phyloP scores from a whole-genome alignment of 2,888 invertebrate species.

The Heteromyza rotundicornis region DNA sequence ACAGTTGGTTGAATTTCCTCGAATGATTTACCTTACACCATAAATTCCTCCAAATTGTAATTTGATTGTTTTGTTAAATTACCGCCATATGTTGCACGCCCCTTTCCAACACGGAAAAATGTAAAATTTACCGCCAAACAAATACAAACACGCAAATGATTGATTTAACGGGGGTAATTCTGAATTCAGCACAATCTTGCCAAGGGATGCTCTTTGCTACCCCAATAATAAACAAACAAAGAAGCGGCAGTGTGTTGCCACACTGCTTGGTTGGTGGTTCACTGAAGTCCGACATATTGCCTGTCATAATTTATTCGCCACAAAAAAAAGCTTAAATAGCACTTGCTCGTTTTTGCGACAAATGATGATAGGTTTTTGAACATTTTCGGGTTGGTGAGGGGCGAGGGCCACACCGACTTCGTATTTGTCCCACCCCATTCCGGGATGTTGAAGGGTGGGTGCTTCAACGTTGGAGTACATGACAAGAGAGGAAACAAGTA shows the following conservation, averaged over 20 bases:
- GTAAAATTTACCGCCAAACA: background rate
- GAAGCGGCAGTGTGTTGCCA: background rate
- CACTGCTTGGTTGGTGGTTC: too few species aligned
- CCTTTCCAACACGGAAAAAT: background rate
- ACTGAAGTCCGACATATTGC: background rate
- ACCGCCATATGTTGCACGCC: background rate
- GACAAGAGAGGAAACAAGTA: too few species aligned
- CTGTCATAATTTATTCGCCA: background rate
- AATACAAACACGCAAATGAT: background rate
- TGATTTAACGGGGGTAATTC: background rate
- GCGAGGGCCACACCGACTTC: too few species aligned
- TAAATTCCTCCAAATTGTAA: too few species aligned
- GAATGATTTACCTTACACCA: too few species aligned
- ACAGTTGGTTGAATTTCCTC: too few species aligned
- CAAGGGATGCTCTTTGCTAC: background rate
- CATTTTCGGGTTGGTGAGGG: background rate
- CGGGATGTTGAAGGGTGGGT: too few species aligned
- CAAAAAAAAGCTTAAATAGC: background rate
- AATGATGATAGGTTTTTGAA: slow-evolving; percentile 1
- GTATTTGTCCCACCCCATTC: background rate
- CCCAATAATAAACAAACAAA: background rate
- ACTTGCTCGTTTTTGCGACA: background rate
- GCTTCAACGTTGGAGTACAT: too few species aligned
- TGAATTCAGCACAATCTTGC: background rate
- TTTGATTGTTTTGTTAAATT: too few species aligned